A percentile compares a stretch with the other conserved stretches of the same genome.
Evolutionary conservation across 2,797 vertebrate genomes (phyloP).

Genomic region (Alosa sapidissima): DNA sequence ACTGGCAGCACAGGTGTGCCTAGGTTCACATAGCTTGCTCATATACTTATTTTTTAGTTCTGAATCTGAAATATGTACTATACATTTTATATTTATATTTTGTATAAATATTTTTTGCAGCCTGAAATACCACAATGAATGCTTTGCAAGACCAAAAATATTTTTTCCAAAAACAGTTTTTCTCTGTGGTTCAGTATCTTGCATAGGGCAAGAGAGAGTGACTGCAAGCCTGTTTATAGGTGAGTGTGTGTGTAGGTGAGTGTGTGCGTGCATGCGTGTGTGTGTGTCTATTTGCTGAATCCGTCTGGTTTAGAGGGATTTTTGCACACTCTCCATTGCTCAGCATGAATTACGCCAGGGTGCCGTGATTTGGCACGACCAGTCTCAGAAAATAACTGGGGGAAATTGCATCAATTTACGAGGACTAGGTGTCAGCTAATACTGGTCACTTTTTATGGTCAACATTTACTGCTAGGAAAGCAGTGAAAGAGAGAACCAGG

Average conservation of each 20-base stretch:
- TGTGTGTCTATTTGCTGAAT: not conserved
- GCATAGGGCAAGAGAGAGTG: not conserved
- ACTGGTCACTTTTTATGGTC: not conserved
- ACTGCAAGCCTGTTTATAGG: too few species aligned
- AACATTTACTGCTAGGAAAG: constrained; percentile 7
- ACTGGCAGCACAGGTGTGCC: not conserved
- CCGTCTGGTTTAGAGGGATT: not conserved
- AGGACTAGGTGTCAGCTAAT: not conserved
- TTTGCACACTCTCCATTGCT: not conserved
- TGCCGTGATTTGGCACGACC: constrained; percentile 28
- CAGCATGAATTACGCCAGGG: not conserved
- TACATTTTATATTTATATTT: too few species aligned
- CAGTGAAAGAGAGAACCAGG: constrained; percentile 4
- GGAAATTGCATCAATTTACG: constrained; percentile 35
- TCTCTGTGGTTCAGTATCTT: not conserved
- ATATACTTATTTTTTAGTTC: not conserved
- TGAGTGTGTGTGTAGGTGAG: not conserved
- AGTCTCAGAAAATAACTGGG: constrained; percentile 36
- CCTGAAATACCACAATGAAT: not conserved
- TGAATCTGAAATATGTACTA: not conserved
- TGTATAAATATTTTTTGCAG: not conserved
- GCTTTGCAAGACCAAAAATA: not conserved
- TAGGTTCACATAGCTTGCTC: not conserved
- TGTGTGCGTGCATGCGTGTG: not conserved
- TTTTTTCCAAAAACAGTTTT: too few species aligned